Percentiles rank a stretch among this genome's conserved stretches.
phyloP scores from a whole-genome alignment of 2,888 invertebrate species.

The Acrobasis repandana region DNA sequence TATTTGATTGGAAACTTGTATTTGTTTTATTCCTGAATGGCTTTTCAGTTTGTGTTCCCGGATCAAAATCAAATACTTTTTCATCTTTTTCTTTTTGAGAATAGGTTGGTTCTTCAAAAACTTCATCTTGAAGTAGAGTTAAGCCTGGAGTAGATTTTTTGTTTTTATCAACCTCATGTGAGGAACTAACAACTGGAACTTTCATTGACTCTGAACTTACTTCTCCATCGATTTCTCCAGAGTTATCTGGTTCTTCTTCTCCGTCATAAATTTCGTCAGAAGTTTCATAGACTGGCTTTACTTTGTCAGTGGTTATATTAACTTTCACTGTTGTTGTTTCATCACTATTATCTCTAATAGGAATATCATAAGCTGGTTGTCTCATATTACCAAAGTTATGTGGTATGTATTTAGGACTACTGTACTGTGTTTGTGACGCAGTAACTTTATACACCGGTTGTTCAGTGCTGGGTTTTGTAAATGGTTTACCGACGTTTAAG shows the following conservation, averaged over 20 bases:
- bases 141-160: conserved; percentile 49
- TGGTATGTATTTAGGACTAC: conserved; percentile 59
- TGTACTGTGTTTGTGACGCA: conserved; percentile 50
- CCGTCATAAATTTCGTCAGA: conserved; percentile 76
- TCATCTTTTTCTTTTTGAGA: conserved; percentile 42
- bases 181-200: conserved; percentile 68
- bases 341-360: conserved; percentile 69
- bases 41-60: conserved; percentile 77
- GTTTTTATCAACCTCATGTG: conserved; percentile 49
- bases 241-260: conserved; percentile 56
- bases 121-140: conserved; percentile 54
- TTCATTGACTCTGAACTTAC: conserved; percentile 76
- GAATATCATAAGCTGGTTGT: conserved; percentile 75
- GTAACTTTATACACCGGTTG: conserved; percentile 40
- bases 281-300: conserved; percentile 68
- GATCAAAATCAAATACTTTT: conserved; percentile 50
- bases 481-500: conserved; percentile 66
- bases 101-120: conserved; percentile 41
- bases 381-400: conserved; percentile 57
- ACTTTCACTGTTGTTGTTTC: conserved; percentile 58
- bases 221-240: conserved; percentile 65
- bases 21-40: conserved; percentile 65
- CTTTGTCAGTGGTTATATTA: conserved; percentile 41
- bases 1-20: conserved; percentile 61
- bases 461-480: conserved; percentile 55